Evolutionary conservation across 2,113 vertebrate species (phyloP).

Genomic region (Terrapene triunguis): DNA sequence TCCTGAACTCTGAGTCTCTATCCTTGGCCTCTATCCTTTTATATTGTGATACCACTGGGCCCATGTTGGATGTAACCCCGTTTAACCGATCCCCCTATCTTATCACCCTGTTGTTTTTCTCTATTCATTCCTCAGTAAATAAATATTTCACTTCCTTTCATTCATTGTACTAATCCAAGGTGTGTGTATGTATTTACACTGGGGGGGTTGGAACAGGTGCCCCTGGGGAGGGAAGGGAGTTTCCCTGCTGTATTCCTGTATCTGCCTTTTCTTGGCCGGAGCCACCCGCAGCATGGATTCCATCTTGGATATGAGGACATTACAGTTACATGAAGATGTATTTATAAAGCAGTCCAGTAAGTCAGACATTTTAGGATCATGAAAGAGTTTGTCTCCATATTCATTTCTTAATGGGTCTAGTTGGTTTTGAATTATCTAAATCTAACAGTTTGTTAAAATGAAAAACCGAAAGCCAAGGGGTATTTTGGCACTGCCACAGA

Average conservation of each 20-base stretch:
- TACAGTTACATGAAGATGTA: neutral
- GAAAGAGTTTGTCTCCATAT: neutral
- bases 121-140: neutral
- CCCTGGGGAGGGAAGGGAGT: neutral
- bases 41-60: neutral
- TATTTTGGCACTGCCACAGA: constrained; percentile 22
- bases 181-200: neutral
- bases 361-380: neutral
- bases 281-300: neutral
- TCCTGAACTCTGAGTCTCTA: neutral
- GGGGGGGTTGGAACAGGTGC: rapidly evolving
- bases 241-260: neutral
- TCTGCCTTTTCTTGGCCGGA: neutral
- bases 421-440: neutral
- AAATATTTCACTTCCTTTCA: neutral
- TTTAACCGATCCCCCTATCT: neutral
- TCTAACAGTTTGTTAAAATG: constrained; percentile 12
- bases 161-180: neutral
- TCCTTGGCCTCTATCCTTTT: neutral
- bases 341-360: neutral
- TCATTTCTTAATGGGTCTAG: neutral
- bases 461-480: constrained; percentile 30
- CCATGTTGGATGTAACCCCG: neutral
- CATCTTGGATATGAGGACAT: neutral
- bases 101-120: neutral